phyloP scores from a whole-genome alignment of 2,888 invertebrate genomes.

The Acanthosepion pharaonis region DNA sequence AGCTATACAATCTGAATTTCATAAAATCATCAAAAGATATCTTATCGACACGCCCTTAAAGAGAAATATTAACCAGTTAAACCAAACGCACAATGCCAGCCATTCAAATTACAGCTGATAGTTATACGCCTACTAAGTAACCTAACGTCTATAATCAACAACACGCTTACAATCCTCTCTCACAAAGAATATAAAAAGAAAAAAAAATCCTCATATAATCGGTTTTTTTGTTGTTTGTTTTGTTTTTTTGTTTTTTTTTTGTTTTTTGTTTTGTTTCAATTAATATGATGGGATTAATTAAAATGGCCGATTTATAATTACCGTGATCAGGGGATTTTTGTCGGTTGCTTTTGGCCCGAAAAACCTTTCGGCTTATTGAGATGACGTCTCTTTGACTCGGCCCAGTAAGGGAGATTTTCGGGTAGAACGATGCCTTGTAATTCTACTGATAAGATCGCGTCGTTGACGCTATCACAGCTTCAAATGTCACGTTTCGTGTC shows the following conservation, averaged over 20 bases:
- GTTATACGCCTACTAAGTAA: not conserved
- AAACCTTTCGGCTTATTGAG: not conserved
- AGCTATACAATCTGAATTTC: too few relatives aligned
- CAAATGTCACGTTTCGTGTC: not conserved
- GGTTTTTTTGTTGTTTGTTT: not conserved
- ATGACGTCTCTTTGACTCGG: not conserved
- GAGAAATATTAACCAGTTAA: too few relatives aligned
- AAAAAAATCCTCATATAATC: not conserved
- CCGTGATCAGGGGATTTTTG: not conserved
- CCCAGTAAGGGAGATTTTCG: not conserved
- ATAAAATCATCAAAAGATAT: too few relatives aligned
- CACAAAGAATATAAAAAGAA: not conserved
- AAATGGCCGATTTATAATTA: not conserved
- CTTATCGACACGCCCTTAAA: too few relatives aligned
- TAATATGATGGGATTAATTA: conserved; percentile 15
- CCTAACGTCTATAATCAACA: not conserved
- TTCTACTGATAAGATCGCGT: not conserved
- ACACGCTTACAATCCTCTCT: not conserved
- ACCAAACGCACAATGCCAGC: too few relatives aligned
- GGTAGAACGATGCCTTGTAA: not conserved
- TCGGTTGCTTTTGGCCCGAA: not conserved
- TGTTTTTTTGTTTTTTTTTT: not conserved
- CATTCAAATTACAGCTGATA: too few relatives aligned
- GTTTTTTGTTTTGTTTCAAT: too few relatives aligned
- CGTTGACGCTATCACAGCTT: not conserved